Conservation (phyloP, 2,113 vertebrate species). For the Pygoscelis antarcticus region DNA sequence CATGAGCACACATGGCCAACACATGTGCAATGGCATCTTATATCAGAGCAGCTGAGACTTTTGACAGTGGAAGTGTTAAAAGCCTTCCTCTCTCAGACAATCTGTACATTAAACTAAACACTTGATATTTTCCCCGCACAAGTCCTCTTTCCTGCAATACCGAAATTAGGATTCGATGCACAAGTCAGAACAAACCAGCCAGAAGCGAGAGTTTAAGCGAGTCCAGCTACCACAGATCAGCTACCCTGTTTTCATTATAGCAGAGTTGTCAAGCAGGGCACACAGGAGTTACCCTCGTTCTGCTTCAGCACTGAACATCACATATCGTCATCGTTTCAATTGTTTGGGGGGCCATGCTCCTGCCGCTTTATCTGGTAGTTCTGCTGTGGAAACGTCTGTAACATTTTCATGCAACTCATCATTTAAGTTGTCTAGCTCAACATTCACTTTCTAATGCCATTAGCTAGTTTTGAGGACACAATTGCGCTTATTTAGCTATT, state of each 20-base stretch:
- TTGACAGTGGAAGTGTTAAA: neutral
- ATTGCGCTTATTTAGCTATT: neutral
- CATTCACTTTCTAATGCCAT: neutral
- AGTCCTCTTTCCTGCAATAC: neutral
- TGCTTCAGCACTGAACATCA: neutral
- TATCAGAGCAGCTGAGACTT: neutral
- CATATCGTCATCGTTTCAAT: fast-evolving
- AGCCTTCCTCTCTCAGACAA: neutral
- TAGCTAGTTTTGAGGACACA: neutral
- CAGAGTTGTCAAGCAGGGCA: neutral
- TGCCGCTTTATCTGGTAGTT: neutral
- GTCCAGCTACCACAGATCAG: neutral
- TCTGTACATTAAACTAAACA: fast-evolving
- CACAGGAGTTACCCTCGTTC: neutral
- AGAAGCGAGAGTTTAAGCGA: neutral
- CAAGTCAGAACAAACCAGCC: neutral
- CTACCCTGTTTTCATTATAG: neutral
- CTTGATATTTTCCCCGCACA: neutral
- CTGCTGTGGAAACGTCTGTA: neutral
- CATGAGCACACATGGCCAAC: neutral
- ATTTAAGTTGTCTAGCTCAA: neutral
- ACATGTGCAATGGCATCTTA: neutral
- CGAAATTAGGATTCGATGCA: neutral
- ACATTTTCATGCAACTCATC: fast-evolving
- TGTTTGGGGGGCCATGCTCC: fast-evolving